phyloP scores from a whole-genome alignment of 2,888 invertebrate genomes.

The Panzeria rudis region DNA sequence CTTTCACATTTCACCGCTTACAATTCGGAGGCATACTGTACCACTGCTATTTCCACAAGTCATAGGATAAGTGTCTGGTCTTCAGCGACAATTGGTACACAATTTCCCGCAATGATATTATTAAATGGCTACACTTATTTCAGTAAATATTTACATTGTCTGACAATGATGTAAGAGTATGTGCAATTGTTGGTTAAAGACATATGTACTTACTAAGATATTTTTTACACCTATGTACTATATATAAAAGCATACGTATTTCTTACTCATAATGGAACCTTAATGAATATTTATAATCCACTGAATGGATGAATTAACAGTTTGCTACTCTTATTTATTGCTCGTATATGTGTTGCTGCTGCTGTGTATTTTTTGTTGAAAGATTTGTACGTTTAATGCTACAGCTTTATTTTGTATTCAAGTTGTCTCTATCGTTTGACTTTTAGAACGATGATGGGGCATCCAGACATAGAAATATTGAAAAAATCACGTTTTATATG shows the following conservation, averaged over 20 bases:
- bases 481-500: background rate
- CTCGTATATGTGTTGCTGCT: background rate
- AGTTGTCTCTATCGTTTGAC: background rate
- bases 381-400: background rate
- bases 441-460: background rate
- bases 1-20: too few species aligned
- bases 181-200: background rate
- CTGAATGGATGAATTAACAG: constrained; percentile 24
- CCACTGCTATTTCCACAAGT: too few species aligned
- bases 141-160: background rate
- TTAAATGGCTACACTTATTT: background rate
- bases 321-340: background rate
- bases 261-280: background rate
- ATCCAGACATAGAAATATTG: background rate
- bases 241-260: background rate
- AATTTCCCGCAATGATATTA: too few species aligned
- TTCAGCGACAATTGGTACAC: too few species aligned
- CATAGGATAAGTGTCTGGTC: too few species aligned
- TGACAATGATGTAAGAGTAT: background rate
- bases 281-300: constrained; percentile 51
- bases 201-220: background rate
- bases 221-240: background rate
- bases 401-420: background rate
- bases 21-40: too few species aligned
- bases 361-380: background rate